phyloP scores from a whole-genome alignment of 2,113 vertebrate species.

The Ammodytes marinus region DNA sequence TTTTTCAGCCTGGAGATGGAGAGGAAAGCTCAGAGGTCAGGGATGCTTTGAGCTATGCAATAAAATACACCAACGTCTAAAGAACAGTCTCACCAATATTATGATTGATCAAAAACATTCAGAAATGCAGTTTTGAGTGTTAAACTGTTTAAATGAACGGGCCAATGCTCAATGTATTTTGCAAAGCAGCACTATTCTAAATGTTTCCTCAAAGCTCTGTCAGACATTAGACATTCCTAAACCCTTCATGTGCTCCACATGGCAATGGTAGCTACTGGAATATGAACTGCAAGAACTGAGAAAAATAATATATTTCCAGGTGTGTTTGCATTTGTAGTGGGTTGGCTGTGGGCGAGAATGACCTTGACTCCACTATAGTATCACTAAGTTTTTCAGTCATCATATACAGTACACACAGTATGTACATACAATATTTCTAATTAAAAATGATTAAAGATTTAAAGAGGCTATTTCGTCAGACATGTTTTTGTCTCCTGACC shows the following conservation, averaged over 20 bases:
- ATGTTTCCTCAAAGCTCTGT: background rate
- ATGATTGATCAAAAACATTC: background rate
- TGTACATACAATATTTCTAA: background rate
- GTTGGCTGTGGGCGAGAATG: background rate
- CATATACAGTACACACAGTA: background rate
- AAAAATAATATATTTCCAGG: background rate
- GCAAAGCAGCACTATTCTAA: background rate
- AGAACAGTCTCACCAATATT: background rate
- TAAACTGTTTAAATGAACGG: background rate
- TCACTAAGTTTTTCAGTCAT: too few relatives aligned
- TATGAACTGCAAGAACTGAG: rapidly evolving
- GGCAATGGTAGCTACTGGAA: background rate
- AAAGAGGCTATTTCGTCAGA: background rate
- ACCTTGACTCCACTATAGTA: background rate
- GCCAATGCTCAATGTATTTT: background rate
- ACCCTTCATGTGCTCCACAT: background rate
- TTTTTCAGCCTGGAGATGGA: conserved; percentile 53
- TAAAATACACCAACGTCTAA: background rate
- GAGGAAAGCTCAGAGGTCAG: background rate
- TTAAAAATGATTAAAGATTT: background rate
- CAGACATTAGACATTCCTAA: background rate
- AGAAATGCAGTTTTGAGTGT: background rate
- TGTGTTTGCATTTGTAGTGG: background rate
- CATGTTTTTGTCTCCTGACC: background rate
- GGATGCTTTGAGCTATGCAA: background rate